Evolutionary conservation across 2,113 vertebrate species (phyloP), one percentile per base, ranked within the genome.

Genomic region (Gila orcuttii): DNA sequence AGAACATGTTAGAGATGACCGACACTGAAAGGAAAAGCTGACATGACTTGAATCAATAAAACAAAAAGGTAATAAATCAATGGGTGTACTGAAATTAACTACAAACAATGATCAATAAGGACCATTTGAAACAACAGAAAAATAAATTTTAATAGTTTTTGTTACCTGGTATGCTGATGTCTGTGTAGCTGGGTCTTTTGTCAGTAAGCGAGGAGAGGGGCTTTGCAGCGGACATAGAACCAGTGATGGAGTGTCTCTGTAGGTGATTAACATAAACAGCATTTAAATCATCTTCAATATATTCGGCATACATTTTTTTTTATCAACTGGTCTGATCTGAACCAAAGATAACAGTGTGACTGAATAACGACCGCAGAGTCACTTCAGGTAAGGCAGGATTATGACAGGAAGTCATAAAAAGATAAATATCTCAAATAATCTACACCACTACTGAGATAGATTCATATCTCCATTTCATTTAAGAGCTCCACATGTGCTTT

Each of bases 101-200:
- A 60, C 23, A 60, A 8, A 60, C 21, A 60, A n/a, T 60, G 59
- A 66, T 68, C 57, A 36, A 52, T 59, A 8, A 23, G n/a, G 23
- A 6, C 11, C 17, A 57, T 25, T 33, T 42, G 31, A 79, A 31
- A 45, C 9, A 31, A 79, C 68, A 39, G 2, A n/a, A 69, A 12
- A 10, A 68, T 19, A 45, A 60, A 21, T 33, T 6, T 17, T 7
- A 59, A 19, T 33, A 25, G 74, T 47, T 25, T 75, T 36, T 25
- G 28, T 9, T 82, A 97, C 96, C 96, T 93, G 96, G 95, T 69
- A 96, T 95, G 17, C 95, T 96, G 28, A 97, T 93, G 85, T 97
- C 96, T 4, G 95, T 93, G 69, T 96, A 97, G 90, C 95, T 96
- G n/a, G 95, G 91, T 83, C 96, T 95, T 91, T 97, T 97, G 85